Conservation (phyloP, 2,888 invertebrate species). For the Steromphala cineraria region DNA sequence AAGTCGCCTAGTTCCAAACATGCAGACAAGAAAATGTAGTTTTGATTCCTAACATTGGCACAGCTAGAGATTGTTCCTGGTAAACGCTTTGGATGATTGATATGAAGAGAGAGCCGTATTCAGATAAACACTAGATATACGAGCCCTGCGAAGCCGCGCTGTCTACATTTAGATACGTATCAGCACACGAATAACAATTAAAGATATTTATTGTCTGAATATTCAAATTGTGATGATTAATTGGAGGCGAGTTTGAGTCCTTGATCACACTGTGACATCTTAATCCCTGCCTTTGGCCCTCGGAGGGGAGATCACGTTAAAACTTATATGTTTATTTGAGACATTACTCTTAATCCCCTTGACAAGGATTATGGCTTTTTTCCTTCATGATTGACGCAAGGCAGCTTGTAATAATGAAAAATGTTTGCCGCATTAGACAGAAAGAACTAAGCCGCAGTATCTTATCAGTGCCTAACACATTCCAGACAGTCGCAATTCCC, state of each 20-base stretch:
- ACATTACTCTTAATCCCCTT: conserved; percentile 17
- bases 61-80: background rate
- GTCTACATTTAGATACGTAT: conserved; percentile 18
- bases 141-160: background rate
- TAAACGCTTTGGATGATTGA: conserved; percentile 1
- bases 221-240: conserved; percentile 20
- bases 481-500: conserved; percentile 14
- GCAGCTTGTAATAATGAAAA: conserved; percentile 16
- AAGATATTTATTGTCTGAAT: conserved; percentile 25
- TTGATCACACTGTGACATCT: conserved; percentile 4
- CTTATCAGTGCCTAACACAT: conserved; percentile 22
- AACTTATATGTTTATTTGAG: conserved; percentile 19
- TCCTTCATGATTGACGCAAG: conserved; percentile 9
- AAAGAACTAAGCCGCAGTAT: conserved; percentile 18
- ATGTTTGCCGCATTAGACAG: conserved; percentile 19
- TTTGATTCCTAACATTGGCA: background rate
- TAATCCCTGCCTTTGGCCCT: conserved; percentile 1
- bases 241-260: background rate
- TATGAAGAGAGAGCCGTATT: background rate
- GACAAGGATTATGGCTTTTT: conserved; percentile 21
- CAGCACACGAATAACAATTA: conserved; percentile 23
- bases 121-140: conserved; percentile 12
- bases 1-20: background rate
- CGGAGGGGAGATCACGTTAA: conserved; percentile 13
- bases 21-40: conserved; percentile 8